Conservation (phyloP, 2,797 vertebrate species). For the Cottoperca gobio region DNA sequence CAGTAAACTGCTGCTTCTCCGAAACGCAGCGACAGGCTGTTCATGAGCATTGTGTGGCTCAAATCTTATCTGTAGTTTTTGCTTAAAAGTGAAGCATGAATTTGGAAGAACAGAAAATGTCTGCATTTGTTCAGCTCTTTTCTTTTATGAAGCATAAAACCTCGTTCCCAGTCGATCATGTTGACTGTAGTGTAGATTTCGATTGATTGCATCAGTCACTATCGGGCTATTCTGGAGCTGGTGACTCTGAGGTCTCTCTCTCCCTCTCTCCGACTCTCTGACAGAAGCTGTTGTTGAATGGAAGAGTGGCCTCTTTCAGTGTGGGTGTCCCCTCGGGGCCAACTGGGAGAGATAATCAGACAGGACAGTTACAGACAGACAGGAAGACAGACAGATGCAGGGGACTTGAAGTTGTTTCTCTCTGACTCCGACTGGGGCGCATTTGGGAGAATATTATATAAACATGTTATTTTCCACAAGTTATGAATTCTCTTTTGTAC, state of each 20-base stretch:
- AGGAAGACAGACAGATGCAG: constrained; percentile 62
- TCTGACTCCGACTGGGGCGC: constrained; percentile 36
- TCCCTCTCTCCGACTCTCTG: constrained; percentile 80
- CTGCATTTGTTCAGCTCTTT: constrained; percentile 42
- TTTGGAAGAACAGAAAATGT: constrained; percentile 3
- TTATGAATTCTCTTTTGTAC: constrained; percentile 12
- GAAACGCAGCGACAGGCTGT: neutral
- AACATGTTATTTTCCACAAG: constrained; percentile 6
- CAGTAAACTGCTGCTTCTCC: neutral
- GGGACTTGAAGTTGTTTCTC: constrained; percentile 52
- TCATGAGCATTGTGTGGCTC: neutral
- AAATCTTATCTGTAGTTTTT: neutral
- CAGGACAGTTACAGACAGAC: constrained; percentile 77
- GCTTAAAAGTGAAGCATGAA: constrained; percentile 6
- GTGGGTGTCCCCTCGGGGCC: constrained; percentile 82
- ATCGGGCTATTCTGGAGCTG: constrained; percentile 69
- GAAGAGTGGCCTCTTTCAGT: constrained; percentile 86
- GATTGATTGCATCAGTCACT: constrained; percentile 80
- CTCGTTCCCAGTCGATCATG: constrained; percentile 34
- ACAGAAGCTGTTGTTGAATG: constrained; percentile 91
- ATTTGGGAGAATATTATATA: constrained; percentile 36
- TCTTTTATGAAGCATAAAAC: constrained; percentile 38
- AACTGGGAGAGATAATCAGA: constrained; percentile 83
- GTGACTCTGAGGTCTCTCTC: constrained; percentile 71
- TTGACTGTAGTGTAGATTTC: constrained; percentile 72